Conservation (phyloP, 2,113 vertebrate genomes). For the Chunga burmeisteri region DNA sequence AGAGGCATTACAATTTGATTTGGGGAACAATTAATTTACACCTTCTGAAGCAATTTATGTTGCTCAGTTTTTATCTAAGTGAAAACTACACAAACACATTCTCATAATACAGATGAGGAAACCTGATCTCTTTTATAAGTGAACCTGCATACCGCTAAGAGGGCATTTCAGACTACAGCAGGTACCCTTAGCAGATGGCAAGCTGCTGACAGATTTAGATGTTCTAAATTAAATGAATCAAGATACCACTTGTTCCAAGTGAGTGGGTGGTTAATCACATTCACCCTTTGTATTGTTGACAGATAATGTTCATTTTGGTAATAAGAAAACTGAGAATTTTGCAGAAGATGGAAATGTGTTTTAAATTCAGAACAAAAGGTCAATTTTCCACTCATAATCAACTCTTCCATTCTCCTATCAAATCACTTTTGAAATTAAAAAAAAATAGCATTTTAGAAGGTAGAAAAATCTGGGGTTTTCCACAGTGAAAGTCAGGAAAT, state of each 20-base stretch:
- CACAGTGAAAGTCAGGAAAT: neutral
- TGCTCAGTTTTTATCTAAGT: neutral
- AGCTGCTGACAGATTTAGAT: neutral
- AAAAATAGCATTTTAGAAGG: neutral
- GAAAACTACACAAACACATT: neutral
- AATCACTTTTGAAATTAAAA: neutral
- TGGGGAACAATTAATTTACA: neutral
- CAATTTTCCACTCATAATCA: neutral
- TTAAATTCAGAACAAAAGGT: slow-evolving; percentile 29
- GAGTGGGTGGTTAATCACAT: slow-evolving; percentile 47
- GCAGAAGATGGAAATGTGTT: neutral
- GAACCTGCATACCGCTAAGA: fast-evolving
- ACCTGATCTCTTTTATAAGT: neutral
- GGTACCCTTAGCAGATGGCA: slow-evolving; percentile 49
- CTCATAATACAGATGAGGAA: neutral
- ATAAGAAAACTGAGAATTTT: neutral
- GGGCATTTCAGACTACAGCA: neutral
- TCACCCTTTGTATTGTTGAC: slow-evolving; percentile 13
- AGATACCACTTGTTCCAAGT: slow-evolving; percentile 43
- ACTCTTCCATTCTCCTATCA: neutral
- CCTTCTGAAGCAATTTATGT: neutral
- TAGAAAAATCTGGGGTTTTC: neutral
- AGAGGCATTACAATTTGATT: neutral
- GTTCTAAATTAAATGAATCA: slow-evolving; percentile 50
- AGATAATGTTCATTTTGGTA: slow-evolving; percentile 30